These are phyloP conservation scores for Griposia aprilina DNA, from an alignment of 2,888 invertebrate genomes.

Conservation along the genomic window DNA sequence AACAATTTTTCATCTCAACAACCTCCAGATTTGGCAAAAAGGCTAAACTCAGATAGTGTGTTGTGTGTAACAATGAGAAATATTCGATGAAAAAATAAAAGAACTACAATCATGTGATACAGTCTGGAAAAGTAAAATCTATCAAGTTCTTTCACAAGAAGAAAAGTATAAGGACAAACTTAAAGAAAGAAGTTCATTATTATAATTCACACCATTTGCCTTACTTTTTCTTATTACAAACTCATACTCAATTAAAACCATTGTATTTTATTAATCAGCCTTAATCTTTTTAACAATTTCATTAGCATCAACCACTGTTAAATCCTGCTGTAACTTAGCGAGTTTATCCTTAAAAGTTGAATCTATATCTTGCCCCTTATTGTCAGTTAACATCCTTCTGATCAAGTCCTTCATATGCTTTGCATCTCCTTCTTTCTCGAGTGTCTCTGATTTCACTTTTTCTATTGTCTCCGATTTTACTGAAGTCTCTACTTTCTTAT, in stretches of 20 bases:
- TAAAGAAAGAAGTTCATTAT: neutral
- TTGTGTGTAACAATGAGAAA: neutral
- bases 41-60: neutral
- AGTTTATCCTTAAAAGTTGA: slow-evolving; percentile 75
- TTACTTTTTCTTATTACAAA: neutral
- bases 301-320: slow-evolving; percentile 70
- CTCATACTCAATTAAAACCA: neutral
- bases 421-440: slow-evolving; percentile 59
- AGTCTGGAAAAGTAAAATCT: neutral
- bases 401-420: slow-evolving; percentile 77
- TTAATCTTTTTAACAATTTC: slow-evolving; percentile 65
- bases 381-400: slow-evolving; percentile 77
- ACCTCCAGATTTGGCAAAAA: neutral
- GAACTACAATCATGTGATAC: too few relatives aligned
- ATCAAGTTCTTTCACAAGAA: neutral
- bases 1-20: neutral
- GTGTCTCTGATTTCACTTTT: neutral
- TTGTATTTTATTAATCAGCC: slow-evolving; percentile 54
- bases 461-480: neutral
- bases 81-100: neutral
- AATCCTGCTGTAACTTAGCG: slow-evolving; percentile 71
- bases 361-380: slow-evolving; percentile 71
- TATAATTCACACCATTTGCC: neutral
- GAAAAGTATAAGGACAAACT: neutral
- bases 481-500: slow-evolving; percentile 19